Base-by-base conservation (phyloP, 2,888 invertebrate species). In the Allygus modestus region DNA sequence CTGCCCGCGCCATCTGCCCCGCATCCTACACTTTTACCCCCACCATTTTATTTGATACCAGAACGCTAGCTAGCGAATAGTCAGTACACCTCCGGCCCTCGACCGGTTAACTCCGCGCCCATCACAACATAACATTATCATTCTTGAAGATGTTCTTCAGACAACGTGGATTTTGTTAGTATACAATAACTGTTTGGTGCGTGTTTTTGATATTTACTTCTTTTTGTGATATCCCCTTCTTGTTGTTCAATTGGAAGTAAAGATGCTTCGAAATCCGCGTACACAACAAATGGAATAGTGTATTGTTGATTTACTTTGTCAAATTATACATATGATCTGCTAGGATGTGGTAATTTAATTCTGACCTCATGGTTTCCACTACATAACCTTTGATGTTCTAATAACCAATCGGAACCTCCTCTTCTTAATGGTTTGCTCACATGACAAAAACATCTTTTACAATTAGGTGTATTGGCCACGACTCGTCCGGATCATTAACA, bases 391-490 rank as follows among this genome's bases (percentile, higher is more conserved):
- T 58, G n/a, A 33, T 81, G 33, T 20, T 54, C 58, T 0, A 2
- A 5, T 20, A 81, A 20, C 54, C 81, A 81, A 1, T 58, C 31
- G 41, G 15, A 2, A 46, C 37, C 58, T 81, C 37, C 46, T 54
- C 37, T 54, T 17, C 12, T 26, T 1, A 23, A n/a, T 1, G 28
- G 17, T 33, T 81, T 58, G n/a, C 23, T 31, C 41, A 43, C 43
- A 73, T 58, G 58, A 54, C 37, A 31, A 9, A 81, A 58, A 81
- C 81, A 54, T 20, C 81, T 20, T 58, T 81, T 81, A 81, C 81
- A 81, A 37, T 4, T 37, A 9, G 37, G n/a, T n/a, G n/a, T n/a
- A n/a, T n/a, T n/a, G n/a, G n/a, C n/a, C n/a, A n/a, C n/a, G n/a
- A n/a, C n/a, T n/a, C n/a, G n/a, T n/a, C n/a, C n/a, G n/a, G n/a